Evolutionary conservation across 2,113 vertebrate species (phyloP).

Genomic region (Tragelaphus imberbis): DNA sequence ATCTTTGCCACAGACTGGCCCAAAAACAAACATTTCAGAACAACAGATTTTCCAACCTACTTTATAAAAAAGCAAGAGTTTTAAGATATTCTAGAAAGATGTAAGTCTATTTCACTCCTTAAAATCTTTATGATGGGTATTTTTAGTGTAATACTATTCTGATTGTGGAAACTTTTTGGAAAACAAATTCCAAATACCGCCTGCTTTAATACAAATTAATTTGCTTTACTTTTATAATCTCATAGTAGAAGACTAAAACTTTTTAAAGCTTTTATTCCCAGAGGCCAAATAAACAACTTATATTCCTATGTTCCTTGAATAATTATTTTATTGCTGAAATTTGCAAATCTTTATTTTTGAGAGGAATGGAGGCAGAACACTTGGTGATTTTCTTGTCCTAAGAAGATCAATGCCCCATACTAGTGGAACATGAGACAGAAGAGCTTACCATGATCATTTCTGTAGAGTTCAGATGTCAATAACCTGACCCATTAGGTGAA

Average conservation of each 20-base stretch:
- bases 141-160: not conserved
- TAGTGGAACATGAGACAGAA: not conserved
- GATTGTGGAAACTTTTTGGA: not conserved
- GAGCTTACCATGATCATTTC: not conserved
- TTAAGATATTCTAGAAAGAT: not conserved
- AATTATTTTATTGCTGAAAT: not conserved
- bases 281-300: not conserved
- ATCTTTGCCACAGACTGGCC: not conserved
- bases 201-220: not conserved
- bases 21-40: not conserved
- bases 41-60: not conserved
- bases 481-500: conserved; percentile 29
- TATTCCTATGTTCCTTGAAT: not conserved
- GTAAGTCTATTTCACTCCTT: not conserved
- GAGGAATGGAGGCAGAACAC: not conserved
- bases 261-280: not conserved
- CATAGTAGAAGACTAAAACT: not conserved
- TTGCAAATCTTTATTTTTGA: not conserved
- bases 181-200: not conserved
- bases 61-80: not conserved
- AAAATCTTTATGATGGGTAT: not conserved
- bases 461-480: conserved; percentile 35
- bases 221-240: not conserved
- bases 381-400: not conserved
- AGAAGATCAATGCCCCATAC: not conserved